These are phyloP conservation scores for Ditula angustiorana DNA, from an alignment of 2,888 invertebrate genomes.

Conservation along the genomic window DNA sequence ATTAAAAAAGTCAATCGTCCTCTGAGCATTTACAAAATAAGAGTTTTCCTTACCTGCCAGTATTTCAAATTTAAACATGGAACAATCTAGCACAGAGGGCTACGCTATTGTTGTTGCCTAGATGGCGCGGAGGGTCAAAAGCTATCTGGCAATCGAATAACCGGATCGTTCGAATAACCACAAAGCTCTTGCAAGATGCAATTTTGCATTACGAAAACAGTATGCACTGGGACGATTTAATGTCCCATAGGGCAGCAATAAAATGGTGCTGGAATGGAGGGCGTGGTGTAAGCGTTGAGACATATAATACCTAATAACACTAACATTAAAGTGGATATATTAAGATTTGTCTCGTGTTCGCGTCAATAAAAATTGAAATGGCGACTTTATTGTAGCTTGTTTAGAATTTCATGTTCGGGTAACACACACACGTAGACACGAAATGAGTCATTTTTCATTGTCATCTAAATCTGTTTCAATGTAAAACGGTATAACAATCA, in stretches of 20 bases:
- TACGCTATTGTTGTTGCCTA: slow-evolving; percentile 53
- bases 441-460: too few relatives aligned
- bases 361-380: background rate
- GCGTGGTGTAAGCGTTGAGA: slow-evolving; percentile 37
- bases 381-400: background rate
- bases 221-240: slow-evolving; percentile 47
- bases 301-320: too few relatives aligned
- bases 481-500: too few relatives aligned
- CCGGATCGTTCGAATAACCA: slow-evolving; percentile 57
- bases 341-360: background rate
- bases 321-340: background rate
- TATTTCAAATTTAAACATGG: slow-evolving; percentile 7
- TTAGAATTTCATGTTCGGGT: slow-evolving; percentile 43
- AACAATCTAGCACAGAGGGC: slow-evolving; percentile 32
- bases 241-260: slow-evolving; percentile 46
- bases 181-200: slow-evolving; percentile 52
- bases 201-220: slow-evolving; percentile 62
- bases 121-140: slow-evolving; percentile 64
- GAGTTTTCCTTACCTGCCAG: slow-evolving; percentile 2
- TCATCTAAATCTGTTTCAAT: too few relatives aligned
- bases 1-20: background rate
- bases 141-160: slow-evolving; percentile 65
- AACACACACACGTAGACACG: too few relatives aligned
- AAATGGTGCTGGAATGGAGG: slow-evolving; percentile 51
- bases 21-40: background rate